Evolutionary conservation across 2,888 invertebrate genomes (phyloP).

Genomic region (Uloborus plumipes): DNA sequence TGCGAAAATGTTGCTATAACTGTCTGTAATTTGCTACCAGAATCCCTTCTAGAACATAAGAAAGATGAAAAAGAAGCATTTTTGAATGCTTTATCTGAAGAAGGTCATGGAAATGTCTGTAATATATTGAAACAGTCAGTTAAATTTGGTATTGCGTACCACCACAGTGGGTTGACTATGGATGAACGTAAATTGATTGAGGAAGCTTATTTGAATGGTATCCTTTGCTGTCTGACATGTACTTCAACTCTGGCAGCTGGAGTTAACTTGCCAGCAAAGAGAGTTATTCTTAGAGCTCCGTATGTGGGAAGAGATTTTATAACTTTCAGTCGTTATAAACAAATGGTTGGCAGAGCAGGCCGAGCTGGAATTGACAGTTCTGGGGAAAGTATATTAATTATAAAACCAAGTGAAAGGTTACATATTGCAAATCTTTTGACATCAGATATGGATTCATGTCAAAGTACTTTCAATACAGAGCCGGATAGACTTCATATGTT

Average conservation of each 20-base stretch:
- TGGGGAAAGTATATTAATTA: conserved; percentile 83
- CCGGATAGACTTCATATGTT: conserved; percentile 76
- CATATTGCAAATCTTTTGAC: conserved; percentile 75
- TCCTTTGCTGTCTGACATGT: conserved; percentile 90
- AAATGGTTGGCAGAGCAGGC: conserved; percentile 96
- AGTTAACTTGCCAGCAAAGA: conserved; percentile 93
- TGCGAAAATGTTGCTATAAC: conserved; percentile 90
- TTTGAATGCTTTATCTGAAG: conserved; percentile 77
- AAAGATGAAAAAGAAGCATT: conserved; percentile 77
- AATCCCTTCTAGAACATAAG: conserved; percentile 74
- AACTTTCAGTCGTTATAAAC: conserved; percentile 85
- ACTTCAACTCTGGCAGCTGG: conserved; percentile 98
- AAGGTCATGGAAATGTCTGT: conserved; percentile 79
- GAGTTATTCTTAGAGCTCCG: conserved; percentile 85
- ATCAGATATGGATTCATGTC: conserved; percentile 79
- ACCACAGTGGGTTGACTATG: conserved; percentile 86
- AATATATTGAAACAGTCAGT: conserved; percentile 79
- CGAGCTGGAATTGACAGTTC: conserved; percentile 86
- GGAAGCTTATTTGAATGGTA: conserved; percentile 75
- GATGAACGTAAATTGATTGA: conserved; percentile 90
- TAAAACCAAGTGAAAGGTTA: conserved; percentile 75
- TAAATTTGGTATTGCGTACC: conserved; percentile 89
- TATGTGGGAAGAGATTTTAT: conserved; percentile 83
- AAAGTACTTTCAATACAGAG: conserved; percentile 67
- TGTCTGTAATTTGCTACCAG: conserved; percentile 78